Evolutionary conservation across 2,888 invertebrate genomes (phyloP).

Genomic region (Stenurella melanura): DNA sequence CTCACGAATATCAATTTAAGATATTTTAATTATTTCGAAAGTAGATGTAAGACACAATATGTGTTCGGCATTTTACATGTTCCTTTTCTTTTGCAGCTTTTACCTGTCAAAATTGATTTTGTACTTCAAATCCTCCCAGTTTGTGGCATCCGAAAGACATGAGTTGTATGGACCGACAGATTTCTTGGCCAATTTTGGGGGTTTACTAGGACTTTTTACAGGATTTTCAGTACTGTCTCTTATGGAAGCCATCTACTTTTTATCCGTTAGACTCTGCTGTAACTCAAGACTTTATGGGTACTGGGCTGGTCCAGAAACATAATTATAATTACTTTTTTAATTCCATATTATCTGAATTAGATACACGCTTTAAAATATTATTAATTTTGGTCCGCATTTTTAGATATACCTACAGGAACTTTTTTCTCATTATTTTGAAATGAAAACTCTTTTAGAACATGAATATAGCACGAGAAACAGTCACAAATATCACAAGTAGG

Average conservation of each 20-base stretch:
- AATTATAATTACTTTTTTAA: not conserved
- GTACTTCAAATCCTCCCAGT: constrained; percentile 61
- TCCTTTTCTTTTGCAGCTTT: constrained; percentile 51
- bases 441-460: too few relatives aligned
- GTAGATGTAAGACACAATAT: too few relatives aligned
- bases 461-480: too few relatives aligned
- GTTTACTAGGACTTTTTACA: constrained; percentile 65
- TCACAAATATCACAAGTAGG: too few relatives aligned
- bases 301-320: constrained; percentile 63
- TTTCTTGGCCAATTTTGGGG: constrained; percentile 66
- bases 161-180: constrained; percentile 65
- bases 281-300: constrained; percentile 66
- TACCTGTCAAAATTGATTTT: constrained; percentile 59
- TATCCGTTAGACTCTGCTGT: constrained; percentile 72
- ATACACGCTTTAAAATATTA: too few relatives aligned
- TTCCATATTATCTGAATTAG: too few relatives aligned
- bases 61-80: too few relatives aligned
- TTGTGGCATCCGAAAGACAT: constrained; percentile 63
- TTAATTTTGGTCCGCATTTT: too few relatives aligned
- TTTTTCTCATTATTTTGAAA: too few relatives aligned
- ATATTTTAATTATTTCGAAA: too few relatives aligned
- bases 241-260: constrained; percentile 76
- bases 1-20: too few relatives aligned
- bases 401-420: too few relatives aligned
- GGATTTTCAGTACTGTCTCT: constrained; percentile 73